Evolutionary conservation across 2,113 vertebrate species (phyloP), one percentile per base, ranked within the genome.

Genomic region (Cathartes aura): DNA sequence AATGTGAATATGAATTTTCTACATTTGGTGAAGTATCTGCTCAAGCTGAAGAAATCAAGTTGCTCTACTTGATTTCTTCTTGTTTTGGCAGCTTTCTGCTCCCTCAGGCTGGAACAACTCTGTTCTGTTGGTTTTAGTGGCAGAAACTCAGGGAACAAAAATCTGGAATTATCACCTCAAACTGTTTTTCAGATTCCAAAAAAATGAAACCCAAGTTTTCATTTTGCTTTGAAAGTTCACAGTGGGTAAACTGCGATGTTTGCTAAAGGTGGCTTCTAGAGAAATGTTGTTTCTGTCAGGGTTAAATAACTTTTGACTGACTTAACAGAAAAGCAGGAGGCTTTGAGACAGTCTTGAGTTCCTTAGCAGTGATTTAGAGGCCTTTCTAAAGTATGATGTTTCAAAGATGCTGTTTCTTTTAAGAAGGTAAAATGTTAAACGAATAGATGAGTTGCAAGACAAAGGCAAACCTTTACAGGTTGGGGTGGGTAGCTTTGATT

Each of bases 31-130:
- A 97, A 95, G 82, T 94, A 82, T 90, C 71, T 86, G 55, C n/a
- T 95, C 67, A 70, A 80, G 62, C 76, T 75, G 89, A 97, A 96
- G 86, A 88, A 95, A 94, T 92, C 86, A 90, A 82, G 96, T 88
- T 74, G n/a, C 17, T 55, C 2, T 68, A 36, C 83, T 97, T 95
- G 85, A 92, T 97, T 93, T 95, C 93, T 96, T 96, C 60, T 89
- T 90, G 86, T 88, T 95, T 90, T 88, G 62, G 48, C 50, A 82
- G 42, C 43, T 90, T 90, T 91, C 56, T 82, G 22, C 88, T 91
- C 90, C 62, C 73, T 91, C 92, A 87, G 92, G 68, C 87, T 96
- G 92, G 73, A 87, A 82, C 82, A 95, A 59, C 84, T 92, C 52
- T 59, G 84, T 73, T 82, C 56, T 52, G 15, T 93, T 89, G 45